Conservation (phyloP, 2,888 invertebrate genomes). For the Pristionchus exspectatus region DNA sequence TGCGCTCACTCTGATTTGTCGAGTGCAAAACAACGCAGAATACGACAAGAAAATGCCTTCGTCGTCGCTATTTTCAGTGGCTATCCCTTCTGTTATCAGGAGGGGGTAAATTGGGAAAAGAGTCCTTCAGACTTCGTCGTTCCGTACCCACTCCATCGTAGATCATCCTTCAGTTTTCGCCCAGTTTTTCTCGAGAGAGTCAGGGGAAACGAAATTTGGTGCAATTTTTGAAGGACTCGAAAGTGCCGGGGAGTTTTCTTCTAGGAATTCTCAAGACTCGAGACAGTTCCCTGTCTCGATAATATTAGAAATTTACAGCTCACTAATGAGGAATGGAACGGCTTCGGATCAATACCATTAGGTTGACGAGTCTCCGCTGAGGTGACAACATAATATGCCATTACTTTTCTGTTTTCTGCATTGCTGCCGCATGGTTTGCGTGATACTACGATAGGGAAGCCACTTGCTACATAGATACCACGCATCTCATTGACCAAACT, state of each 20-base stretch:
- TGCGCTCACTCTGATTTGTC: not conserved
- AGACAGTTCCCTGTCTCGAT: not conserved
- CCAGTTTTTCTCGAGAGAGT: not conserved
- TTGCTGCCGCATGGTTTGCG: not conserved
- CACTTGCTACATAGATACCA: too few relatives aligned
- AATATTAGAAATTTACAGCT: not conserved
- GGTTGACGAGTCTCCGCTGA: not conserved
- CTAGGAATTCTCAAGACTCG: not conserved
- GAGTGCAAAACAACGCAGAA: not conserved
- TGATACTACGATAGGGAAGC: not conserved
- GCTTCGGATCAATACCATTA: not conserved
- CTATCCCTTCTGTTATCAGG: not conserved
- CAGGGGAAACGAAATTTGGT: not conserved
- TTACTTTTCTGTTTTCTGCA: not conserved
- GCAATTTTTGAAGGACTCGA: not conserved
- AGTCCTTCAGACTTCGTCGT: not conserved
- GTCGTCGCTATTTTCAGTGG: not conserved
- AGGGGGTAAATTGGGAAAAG: not conserved
- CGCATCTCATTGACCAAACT: too few relatives aligned
- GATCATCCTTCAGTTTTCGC: not conserved
- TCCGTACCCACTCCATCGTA: not conserved
- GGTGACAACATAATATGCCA: not conserved
- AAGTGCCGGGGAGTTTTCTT: not conserved
- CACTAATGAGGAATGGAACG: not conserved
- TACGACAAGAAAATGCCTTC: not conserved